Evolutionary conservation across 1,140 invertebrate genomes (phyloP), one percentile per base, ranked within the genome.

Genomic region (Daktulosphaira vitifoliae): DNA sequence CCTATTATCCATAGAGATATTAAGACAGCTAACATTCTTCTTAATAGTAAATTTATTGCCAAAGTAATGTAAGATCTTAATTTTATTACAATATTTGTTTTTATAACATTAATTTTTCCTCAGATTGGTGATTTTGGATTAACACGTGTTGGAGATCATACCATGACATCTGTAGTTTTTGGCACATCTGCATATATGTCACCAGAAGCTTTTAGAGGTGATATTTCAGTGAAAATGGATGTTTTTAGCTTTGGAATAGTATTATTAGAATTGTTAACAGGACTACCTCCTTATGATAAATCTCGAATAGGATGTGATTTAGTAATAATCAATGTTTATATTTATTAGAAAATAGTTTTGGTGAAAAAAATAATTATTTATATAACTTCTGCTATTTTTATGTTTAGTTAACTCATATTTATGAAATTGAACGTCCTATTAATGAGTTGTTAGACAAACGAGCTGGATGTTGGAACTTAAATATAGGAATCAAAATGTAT

Each of bases 221-320:
- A 86, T 49, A 77, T 89, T 46, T 85, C 85, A 23, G 78, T 82
- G 16, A 87, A 88, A 77, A 78, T 84, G 68, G 88, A 89, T 72
- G 81, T 84, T 13, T 90, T 82, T 72, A 88, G 86, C 72, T 89
- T 82, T 78, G 88, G 87, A 7, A 82, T 90, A 46, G 85, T 87
- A n/a, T 68, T 87, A 11, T 73, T 87, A 33, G 85, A 88, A 75
- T 67, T 88, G 33, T 69, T 88, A 16, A 87, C 85, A 26, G 83
- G 84, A 26, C 74, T 86, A 25, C 77, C 79, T 44, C 79, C 82
- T 15, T 79, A 81, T 64, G 79, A 86, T 68, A 75, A 78, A 67
- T 68, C 74, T 15, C 70, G 81, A 69, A 74, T 79, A 42, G 79
- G 76, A 33, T 69, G 68, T 59, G 80, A 81, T 72, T 74, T 82